Base-by-base conservation (phyloP, 2,888 invertebrate genomes). In the Hydroisotoma schaefferi region DNA sequence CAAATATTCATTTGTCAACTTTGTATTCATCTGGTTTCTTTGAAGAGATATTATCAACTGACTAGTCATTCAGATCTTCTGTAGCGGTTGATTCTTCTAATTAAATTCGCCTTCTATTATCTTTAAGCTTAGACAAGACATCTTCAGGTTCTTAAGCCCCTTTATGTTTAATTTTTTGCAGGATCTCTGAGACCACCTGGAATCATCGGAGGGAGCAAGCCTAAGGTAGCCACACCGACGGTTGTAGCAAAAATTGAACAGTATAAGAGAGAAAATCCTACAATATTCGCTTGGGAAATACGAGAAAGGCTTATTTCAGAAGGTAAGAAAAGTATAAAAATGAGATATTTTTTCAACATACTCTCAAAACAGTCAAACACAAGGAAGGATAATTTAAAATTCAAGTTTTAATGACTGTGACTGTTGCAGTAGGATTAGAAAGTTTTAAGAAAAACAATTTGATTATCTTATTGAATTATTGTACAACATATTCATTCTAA, bases 271-370 rank as follows among this genome's bases (percentile, higher is more conserved):
- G 95, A 97, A 78, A 97, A 97, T 79, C 95, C 97, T 2, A 97
- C 97, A 63, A 95, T 97, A 76, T 98, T 97, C 78, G 97, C 97
- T 48, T 98, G 97, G 97, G 97, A 98, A 83, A 97, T 97, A 73
- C 83, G 97, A 59, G 97, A 98, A 80, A 84, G 94, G 77, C 86
- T 97, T 67, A 92, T 97, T 75, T 90, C 91, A 68, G 95, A 97
- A 87, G 94, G 94, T 94, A 83, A 84, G 54, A 25, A 27, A 47
- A n/a, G n/a, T n/a, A n/a, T n/a, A n/a, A n/a, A n/a, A n/a, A n/a
- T n/a, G n/a, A n/a, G n/a, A n/a, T n/a, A n/a, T n/a, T n/a, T n/a
- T n/a, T n/a, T n/a, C n/a, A n/a, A n/a, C n/a, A n/a, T n/a, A n/a
- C n/a, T n/a, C n/a, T n/a, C n/a, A n/a, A n/a, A n/a, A n/a, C n/a